Conservation (phyloP, 2,113 vertebrate genomes). For the Trematocara unimaculatum region DNA sequence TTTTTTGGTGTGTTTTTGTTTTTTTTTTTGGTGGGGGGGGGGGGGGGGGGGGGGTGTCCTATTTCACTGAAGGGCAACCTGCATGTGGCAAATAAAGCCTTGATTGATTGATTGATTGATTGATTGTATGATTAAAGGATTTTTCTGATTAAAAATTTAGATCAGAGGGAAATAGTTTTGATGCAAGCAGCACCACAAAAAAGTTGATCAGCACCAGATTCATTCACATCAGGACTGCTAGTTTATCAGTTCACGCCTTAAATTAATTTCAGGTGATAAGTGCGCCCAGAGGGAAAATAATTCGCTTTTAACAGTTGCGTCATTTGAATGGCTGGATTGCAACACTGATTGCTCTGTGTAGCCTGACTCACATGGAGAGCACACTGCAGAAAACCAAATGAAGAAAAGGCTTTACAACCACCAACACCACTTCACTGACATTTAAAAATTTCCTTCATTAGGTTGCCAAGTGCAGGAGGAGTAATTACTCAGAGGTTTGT, state of each 20-base stretch:
- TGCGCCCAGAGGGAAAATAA: background rate
- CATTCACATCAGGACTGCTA: background rate
- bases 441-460: conserved; percentile 65
- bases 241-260: background rate
- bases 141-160: background rate
- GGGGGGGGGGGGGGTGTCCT: too few relatives aligned
- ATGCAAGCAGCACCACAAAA: background rate
- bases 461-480: conserved; percentile 4
- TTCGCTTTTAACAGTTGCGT: background rate
- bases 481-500: conserved; percentile 41
- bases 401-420: conserved; percentile 7
- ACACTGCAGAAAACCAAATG: conserved; percentile 22
- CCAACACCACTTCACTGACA: conserved; percentile 49
- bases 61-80: too few relatives aligned
- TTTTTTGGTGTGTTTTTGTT: too few relatives aligned
- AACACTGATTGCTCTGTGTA: background rate
- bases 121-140: background rate
- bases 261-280: background rate
- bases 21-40: too few relatives aligned
- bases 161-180: background rate
- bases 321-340: background rate
- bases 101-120: too few relatives aligned
- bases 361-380: background rate
- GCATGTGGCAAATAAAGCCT: too few relatives aligned
- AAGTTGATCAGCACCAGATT: background rate